Conservation (phyloP, 2,113 vertebrate genomes). For the Tragelaphus buxtoni region DNA sequence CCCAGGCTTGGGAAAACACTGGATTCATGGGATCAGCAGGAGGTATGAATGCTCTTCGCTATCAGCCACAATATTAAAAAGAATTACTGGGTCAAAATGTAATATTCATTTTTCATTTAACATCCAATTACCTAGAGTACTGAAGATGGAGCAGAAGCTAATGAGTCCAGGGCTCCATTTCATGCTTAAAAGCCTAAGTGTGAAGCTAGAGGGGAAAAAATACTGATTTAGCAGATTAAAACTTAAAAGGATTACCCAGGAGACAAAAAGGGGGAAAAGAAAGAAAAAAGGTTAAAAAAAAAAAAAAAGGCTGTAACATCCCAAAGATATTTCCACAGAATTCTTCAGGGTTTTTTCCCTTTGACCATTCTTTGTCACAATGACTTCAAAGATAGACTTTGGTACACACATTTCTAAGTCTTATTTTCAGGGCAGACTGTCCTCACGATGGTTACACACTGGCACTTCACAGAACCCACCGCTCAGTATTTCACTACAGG, state of each 20-base stretch:
- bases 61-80: not conserved
- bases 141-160: not conserved
- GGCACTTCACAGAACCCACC: not conserved
- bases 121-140: not conserved
- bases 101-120: not conserved
- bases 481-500: not conserved
- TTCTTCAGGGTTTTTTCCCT: not conserved
- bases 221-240: constrained; percentile 13
- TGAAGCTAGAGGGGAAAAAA: not conserved
- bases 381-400: not conserved
- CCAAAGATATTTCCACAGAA: not conserved
- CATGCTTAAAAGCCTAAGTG: not conserved
- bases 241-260: not conserved
- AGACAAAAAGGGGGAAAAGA: not conserved
- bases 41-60: not conserved
- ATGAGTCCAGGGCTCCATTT: not conserved
- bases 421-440: not conserved
- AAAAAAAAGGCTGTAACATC: not conserved
- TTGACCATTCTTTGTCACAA: not conserved
- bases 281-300: not conserved
- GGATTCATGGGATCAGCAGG: not conserved
- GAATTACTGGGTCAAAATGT: not conserved
- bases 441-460: not conserved
- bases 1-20: constrained; percentile 19
- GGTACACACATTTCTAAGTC: not conserved